Percentiles rank a stretch among this genome's conserved stretches.
Conservation (phyloP, 2,797 vertebrate species). For the Sebastes goodei region DNA sequence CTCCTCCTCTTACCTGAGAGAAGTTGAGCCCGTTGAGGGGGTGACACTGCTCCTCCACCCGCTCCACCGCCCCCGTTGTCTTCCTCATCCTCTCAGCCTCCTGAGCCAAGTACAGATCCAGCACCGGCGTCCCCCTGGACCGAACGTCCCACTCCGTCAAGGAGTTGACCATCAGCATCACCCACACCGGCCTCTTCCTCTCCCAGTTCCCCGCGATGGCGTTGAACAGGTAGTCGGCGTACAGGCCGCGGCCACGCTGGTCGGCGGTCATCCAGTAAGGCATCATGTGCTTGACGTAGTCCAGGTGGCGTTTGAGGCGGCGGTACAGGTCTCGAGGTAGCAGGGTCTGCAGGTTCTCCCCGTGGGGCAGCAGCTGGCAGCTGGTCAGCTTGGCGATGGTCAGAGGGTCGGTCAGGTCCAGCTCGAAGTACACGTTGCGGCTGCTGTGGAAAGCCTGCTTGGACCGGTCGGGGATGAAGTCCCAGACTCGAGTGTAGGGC, state of each 20-base stretch:
- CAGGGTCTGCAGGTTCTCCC: slow-evolving; percentile 88
- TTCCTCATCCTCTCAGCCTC: slow-evolving; percentile 90
- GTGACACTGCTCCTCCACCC: slow-evolving; percentile 93
- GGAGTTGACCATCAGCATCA: slow-evolving; percentile 94
- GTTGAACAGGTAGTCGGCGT: slow-evolving; percentile 91
- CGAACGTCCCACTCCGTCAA: slow-evolving; percentile 90
- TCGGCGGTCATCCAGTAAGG: slow-evolving; percentile 92
- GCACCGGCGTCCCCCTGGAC: slow-evolving; percentile 87
- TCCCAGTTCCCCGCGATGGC: slow-evolving; percentile 94
- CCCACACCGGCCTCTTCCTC: slow-evolving; percentile 90
- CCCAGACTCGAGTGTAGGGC: slow-evolving; percentile 90
- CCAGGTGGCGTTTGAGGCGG: slow-evolving; percentile 88
- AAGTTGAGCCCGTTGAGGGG: slow-evolving; percentile 91
- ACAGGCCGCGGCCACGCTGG: slow-evolving; percentile 88
- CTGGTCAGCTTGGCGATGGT: slow-evolving; percentile 89
- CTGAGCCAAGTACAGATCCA: slow-evolving; percentile 91
- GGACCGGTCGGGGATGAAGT: slow-evolving; percentile 89
- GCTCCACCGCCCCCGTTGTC: slow-evolving; percentile 88
- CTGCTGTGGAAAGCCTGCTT: slow-evolving; percentile 90
- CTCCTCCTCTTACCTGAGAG: slow-evolving; percentile 86
- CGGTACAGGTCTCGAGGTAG: slow-evolving; percentile 88
- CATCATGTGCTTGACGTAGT: slow-evolving; percentile 93
- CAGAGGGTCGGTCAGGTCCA: slow-evolving; percentile 90
- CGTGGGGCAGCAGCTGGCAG: slow-evolving; percentile 90
- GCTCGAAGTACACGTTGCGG: slow-evolving; percentile 88